phyloP scores from a whole-genome alignment of 2,888 invertebrate genomes.

The Oscheius sp. region DNA sequence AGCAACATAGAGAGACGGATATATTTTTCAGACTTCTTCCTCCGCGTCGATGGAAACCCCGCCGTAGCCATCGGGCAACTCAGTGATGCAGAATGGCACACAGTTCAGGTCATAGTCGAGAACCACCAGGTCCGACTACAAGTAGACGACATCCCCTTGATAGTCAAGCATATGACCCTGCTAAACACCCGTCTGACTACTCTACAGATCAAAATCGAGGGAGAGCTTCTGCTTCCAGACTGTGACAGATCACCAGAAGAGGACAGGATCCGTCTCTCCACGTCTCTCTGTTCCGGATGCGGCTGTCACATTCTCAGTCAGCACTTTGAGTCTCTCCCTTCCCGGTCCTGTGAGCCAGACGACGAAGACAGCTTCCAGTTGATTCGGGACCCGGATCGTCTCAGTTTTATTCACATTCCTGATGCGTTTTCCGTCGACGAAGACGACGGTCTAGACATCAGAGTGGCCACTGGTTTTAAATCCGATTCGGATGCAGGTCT shows the following conservation, averaged over 20 bases:
- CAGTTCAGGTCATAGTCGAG: slow-evolving; percentile 32
- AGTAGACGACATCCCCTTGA: slow-evolving; percentile 7
- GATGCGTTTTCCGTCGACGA: slow-evolving; percentile 43
- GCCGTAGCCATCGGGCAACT: slow-evolving; percentile 44
- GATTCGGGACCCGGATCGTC: slow-evolving; percentile 49
- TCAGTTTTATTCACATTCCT: slow-evolving; percentile 50
- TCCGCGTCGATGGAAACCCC: slow-evolving; percentile 39
- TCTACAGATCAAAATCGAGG: slow-evolving; percentile 25
- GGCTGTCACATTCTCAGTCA: slow-evolving; percentile 28
- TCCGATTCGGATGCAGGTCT: slow-evolving; percentile 54
- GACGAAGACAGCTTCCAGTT: slow-evolving; percentile 39
- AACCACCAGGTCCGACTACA: slow-evolving; percentile 25
- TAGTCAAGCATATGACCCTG: slow-evolving; percentile 20
- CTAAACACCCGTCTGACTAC: slow-evolving; percentile 14
- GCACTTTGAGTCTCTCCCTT: slow-evolving; percentile 32
- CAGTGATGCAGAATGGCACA: slow-evolving; percentile 56
- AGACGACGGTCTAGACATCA: slow-evolving; percentile 40
- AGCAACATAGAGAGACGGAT: not conserved
- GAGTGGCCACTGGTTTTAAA: slow-evolving; percentile 47
- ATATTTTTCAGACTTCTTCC: slow-evolving; percentile 42
- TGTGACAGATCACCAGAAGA: not conserved
- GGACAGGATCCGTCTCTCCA: not conserved
- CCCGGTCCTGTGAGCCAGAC: slow-evolving; percentile 25
- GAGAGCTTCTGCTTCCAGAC: slow-evolving; percentile 12
- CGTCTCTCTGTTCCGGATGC: slow-evolving; percentile 31